Evolutionary conservation across 2,113 vertebrate species (phyloP), one percentile per base, ranked within the genome.

Genomic region (Sceloporus undulatus): DNA sequence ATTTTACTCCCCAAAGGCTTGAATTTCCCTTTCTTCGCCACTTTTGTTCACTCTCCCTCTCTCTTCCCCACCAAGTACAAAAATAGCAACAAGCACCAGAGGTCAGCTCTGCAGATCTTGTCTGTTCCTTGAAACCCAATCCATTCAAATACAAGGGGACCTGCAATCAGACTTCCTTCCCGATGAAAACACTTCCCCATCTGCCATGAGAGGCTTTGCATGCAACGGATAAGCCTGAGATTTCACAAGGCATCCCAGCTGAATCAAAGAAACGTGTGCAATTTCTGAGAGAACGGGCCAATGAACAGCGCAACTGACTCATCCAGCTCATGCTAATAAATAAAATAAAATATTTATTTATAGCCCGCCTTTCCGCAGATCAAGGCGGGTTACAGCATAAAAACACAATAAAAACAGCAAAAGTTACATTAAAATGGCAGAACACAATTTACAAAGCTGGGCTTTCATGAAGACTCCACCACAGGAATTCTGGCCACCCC

Each of bases 261-360:
- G 1, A 34, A 59, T 75, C 42, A 23, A 79, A 65, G 75, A 73
- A 3, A 23, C 0, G 25, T 8, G 6, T 42, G 38, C 14, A 3
- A 48, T 19, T 16, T 25, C 29, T 1, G n/a, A 59, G 56, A 23
- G 42, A 16, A 23, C 0, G 4, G 75, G 29, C 25, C 71, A 65
- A 23, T 25, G 40, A 9, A 6, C 65, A 19, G 0, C 2, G 8
- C 42, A 0, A 0, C 4, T 7, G 14, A 73, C 27, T 16, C 23
- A 40, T 5, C 38, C 81, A 0, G 19, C 25, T 71, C 56, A 73
- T 16, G 52, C 19, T 48, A 48, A 34, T 34, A 34, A 34, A 34
- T 34, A 34, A 34, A 34, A 34, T 34, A 34, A 34, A 34, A 34
- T 34, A 34, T 34, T 34, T 34, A 34, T 34, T 34, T 34, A 34